These are phyloP conservation scores for Phrynocephalus guinanensis DNA, from an alignment of 2,797 vertebrate species.

Conservation along the genomic window DNA sequence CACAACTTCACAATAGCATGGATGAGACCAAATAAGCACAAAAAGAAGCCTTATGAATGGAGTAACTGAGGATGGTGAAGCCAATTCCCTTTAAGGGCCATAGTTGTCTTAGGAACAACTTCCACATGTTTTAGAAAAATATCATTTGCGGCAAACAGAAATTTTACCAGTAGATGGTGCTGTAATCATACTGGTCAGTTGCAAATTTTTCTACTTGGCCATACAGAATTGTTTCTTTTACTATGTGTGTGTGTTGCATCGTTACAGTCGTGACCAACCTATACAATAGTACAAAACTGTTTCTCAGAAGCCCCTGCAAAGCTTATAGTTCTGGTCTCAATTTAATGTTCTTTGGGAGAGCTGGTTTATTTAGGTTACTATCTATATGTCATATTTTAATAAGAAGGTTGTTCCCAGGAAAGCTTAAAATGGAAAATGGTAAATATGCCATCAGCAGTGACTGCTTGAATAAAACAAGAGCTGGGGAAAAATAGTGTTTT, in stretches of 20 bases:
- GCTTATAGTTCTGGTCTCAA: neutral
- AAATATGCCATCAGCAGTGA: neutral
- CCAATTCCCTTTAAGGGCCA: no score
- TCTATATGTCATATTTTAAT: neutral
- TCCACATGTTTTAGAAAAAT: neutral
- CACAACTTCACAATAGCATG: no score
- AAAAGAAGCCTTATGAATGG: no score
- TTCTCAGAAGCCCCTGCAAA: neutral
- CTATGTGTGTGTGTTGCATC: no score
- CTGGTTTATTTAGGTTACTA: neutral
- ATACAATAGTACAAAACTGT: no score
- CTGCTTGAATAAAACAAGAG: no score
- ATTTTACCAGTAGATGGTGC: conserved; percentile 9
- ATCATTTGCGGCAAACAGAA: no score
- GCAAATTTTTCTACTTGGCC: neutral
- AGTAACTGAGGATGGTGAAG: no score
- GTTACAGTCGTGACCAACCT: no score
- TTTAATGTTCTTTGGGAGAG: neutral
- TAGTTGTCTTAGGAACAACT: neutral
- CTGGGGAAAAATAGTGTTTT: no score
- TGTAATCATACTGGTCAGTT: neutral
- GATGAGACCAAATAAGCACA: no score
- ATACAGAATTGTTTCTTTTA: neutral
- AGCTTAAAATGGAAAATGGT: neutral
- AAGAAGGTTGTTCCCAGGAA: neutral